Evolutionary conservation across 2,888 invertebrate genomes (phyloP).

Genomic region (Polia nebulosa): DNA sequence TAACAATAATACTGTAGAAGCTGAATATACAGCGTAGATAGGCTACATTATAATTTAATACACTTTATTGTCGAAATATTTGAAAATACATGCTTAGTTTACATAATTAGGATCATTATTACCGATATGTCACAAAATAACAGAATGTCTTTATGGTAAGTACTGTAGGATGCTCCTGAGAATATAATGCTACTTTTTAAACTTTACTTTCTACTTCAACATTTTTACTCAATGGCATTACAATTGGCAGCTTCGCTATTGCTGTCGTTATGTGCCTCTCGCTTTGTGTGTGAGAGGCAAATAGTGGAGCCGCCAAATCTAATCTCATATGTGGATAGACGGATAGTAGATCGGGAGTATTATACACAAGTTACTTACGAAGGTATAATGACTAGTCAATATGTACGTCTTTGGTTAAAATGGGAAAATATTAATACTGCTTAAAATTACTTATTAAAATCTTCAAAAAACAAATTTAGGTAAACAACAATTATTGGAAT

Average conservation of each 20-base stretch:
- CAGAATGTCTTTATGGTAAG: constrained; percentile 55
- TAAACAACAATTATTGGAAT: neutral
- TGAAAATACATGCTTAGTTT: constrained; percentile 49
- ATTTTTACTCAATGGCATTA: constrained; percentile 8
- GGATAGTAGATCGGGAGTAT: constrained; percentile 30
- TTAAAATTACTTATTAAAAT: constrained; percentile 7
- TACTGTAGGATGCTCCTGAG: constrained; percentile 38
- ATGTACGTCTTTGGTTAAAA: constrained; percentile 60
- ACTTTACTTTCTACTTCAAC: constrained; percentile 40
- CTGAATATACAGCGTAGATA: constrained; percentile 56
- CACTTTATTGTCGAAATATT: constrained; percentile 65
- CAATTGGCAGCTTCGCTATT: neutral
- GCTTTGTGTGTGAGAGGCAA: neutral
- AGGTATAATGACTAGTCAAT: constrained; percentile 61
- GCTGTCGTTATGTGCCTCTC: neutral
- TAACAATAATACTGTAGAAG: constrained; percentile 35
- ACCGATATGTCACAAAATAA: constrained; percentile 58
- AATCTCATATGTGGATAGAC: constrained; percentile 21
- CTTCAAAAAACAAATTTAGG: neutral
- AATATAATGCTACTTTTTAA: constrained; percentile 35
- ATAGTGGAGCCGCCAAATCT: constrained; percentile 4
- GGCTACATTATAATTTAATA: constrained; percentile 50
- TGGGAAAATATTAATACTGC: neutral
- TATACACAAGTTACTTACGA: constrained; percentile 44
- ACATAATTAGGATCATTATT: constrained; percentile 37